phyloP scores from a whole-genome alignment of 2,888 invertebrate species.

The Catonia carolina region DNA sequence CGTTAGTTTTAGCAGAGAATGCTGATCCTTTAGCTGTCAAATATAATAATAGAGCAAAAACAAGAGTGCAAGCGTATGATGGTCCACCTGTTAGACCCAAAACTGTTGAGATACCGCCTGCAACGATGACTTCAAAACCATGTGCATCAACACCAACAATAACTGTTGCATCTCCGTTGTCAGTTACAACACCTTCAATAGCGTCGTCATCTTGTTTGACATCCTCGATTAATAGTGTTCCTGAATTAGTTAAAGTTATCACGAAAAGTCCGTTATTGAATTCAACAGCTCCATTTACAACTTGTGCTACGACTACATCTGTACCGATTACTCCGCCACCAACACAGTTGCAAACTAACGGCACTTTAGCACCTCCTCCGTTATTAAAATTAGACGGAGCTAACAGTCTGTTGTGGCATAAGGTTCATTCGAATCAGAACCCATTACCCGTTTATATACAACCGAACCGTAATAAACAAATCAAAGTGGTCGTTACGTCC shows the following conservation, averaged over 20 bases:
- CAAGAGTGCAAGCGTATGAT: slow-evolving; percentile 69
- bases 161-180: background rate
- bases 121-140: background rate
- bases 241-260: background rate
- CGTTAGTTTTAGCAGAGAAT: slow-evolving; percentile 63
- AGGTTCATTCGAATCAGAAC: background rate
- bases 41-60: slow-evolving; percentile 74
- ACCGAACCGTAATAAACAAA: background rate
- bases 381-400: background rate
- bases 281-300: background rate
- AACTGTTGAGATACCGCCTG: background rate
- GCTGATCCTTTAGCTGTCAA: slow-evolving; percentile 68
- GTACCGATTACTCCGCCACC: slow-evolving; percentile 15
- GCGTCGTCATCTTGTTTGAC: slow-evolving; percentile 25
- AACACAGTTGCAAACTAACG: slow-evolving; percentile 15
- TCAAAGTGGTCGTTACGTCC: background rate
- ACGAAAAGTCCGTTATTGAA: too few species aligned
- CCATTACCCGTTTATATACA: background rate
- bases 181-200: background rate
- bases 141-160: slow-evolving; percentile 7
- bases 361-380: slow-evolving; percentile 25
- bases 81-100: slow-evolving; percentile 33
- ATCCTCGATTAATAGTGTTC: slow-evolving; percentile 16
- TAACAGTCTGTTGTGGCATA: background rate
- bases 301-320: slow-evolving; percentile 26